These are phyloP conservation scores for Silurus aristotelis DNA, from an alignment of 2,797 vertebrate genomes.

Conservation along the genomic window DNA sequence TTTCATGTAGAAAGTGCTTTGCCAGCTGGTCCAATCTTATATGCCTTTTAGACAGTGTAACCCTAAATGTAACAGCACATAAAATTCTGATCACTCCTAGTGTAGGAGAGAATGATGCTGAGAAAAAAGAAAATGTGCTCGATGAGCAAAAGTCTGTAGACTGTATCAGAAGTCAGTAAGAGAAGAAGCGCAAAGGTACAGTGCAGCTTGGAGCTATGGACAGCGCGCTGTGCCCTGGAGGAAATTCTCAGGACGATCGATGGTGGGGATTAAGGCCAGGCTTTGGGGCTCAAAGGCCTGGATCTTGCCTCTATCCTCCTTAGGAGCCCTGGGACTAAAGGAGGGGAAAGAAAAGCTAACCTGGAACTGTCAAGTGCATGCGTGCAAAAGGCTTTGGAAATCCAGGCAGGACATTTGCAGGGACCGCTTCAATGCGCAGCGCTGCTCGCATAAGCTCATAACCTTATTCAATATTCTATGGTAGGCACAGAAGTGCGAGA, in stretches of 20 bases:
- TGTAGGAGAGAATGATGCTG: not conserved
- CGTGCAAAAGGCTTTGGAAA: constrained; percentile 67
- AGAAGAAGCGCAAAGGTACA: constrained; percentile 40
- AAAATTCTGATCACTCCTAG: not conserved
- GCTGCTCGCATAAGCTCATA: constrained; percentile 51
- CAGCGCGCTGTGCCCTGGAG: constrained; percentile 72
- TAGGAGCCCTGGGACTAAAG: constrained; percentile 68
- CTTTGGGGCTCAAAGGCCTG: constrained; percentile 82
- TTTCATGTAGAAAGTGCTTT: not conserved
- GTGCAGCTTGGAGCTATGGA: constrained; percentile 61
- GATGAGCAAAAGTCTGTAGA: constrained; percentile 27
- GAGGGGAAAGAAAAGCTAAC: constrained; percentile 73
- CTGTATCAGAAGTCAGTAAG: constrained; percentile 21
- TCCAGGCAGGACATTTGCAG: constrained; percentile 55
- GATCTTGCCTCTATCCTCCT: constrained; percentile 78
- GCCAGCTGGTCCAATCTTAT: not conserved
- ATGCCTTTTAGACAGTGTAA: not conserved
- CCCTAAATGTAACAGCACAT: not conserved
- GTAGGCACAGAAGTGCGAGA: constrained; percentile 48
- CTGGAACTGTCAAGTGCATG: constrained; percentile 81
- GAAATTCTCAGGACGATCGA: constrained; percentile 84
- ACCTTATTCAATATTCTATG: constrained; percentile 57
- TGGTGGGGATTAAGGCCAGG: constrained; percentile 77
- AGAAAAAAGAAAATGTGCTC: constrained; percentile 16
- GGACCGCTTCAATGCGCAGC: constrained; percentile 55